These are phyloP conservation scores for Geodia barretti DNA, from an alignment of 37 sponge, comb jelly and placozoan genomes.

Conservation along the genomic window DNA sequence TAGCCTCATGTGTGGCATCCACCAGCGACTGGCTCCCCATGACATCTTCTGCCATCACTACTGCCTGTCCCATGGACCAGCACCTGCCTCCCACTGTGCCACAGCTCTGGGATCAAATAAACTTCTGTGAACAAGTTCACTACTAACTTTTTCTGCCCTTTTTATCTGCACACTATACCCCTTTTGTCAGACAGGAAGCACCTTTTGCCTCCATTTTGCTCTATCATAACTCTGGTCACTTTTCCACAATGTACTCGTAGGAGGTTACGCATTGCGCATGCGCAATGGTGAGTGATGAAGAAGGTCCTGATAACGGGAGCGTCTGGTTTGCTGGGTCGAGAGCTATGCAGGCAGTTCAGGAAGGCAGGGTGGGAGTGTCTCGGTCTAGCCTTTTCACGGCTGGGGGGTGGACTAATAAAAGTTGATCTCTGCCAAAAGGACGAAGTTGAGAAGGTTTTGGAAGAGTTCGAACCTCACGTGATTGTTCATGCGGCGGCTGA, in stretches of 20 bases:
- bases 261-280: neutral
- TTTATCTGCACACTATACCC: neutral
- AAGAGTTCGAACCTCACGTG: conserved; percentile 59
- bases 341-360: conserved; percentile 36
- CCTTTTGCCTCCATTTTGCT: neutral
- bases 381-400: conserved; percentile 82
- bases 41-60: conserved; percentile 20
- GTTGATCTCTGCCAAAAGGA: conserved; percentile 64
- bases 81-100: neutral
- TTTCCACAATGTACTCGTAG: no score
- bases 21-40: conserved; percentile 2
- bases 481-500: conserved; percentile 90
- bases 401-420: conserved; percentile 31
- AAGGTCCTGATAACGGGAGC: conserved; percentile 89
- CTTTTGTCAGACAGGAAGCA: neutral
- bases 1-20: neutral
- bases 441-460: conserved; percentile 50
- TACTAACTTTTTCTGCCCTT: neutral
- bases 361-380: conserved; percentile 52
- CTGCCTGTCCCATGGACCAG: conserved; percentile 7
- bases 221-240: neutral
- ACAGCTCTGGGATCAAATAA: neutral
- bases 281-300: conserved; percentile 14
- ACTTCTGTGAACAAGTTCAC: neutral
- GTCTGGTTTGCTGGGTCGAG: conserved; percentile 87